Base-by-base conservation (phyloP, 1,140 invertebrate genomes). In the Centruroides sculpturatus region DNA sequence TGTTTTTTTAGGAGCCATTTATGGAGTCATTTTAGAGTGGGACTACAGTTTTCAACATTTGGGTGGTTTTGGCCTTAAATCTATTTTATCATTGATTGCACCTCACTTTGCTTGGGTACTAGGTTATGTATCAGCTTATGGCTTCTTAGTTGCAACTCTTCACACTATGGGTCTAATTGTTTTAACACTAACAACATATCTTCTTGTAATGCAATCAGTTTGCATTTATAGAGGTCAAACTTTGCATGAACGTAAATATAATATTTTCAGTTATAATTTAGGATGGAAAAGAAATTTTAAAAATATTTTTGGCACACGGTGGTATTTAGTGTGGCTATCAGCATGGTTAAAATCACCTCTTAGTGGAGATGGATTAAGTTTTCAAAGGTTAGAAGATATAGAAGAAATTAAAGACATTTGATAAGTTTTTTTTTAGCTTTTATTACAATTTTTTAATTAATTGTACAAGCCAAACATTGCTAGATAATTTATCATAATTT, bases 21-120 rank as follows among this genome's bases (percentile, higher is more conserved):
- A 65, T 59, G 57, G 35, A 7, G 41, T 56, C 23, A 50, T 62
- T 8, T 59, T 59, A 3, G 63, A 66, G 34, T 56, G 57, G 50
- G 54, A 60, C 9, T 66, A 62, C 41, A 57, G 56, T 4, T 10
- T 67, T 23, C 56, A 64, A 50, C 35, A 48, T 4, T 47, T 66
- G 48, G 66, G 66, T 12, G 66, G 66, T 35, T 64, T 59, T 47
- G 51, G 51, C 47, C 36, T 59, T 13, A 3, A 47, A 10, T 46
- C 63, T 51, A 3, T 66, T 5, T 49, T 66, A 3, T 55, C 50
- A 10, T 55, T 66, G 53, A 13, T 61, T n/a, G 66, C 66, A 34
- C 66, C 66, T 23, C 66, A 67, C 46, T 57, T 67, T 55, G 63
- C 64, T 34, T 56, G 61, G 23, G 12, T 67, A 13, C 59, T 65